These are phyloP conservation scores for Apodemia duryi DNA, from an alignment of 2,888 invertebrate genomes.

Conservation along the genomic window DNA sequence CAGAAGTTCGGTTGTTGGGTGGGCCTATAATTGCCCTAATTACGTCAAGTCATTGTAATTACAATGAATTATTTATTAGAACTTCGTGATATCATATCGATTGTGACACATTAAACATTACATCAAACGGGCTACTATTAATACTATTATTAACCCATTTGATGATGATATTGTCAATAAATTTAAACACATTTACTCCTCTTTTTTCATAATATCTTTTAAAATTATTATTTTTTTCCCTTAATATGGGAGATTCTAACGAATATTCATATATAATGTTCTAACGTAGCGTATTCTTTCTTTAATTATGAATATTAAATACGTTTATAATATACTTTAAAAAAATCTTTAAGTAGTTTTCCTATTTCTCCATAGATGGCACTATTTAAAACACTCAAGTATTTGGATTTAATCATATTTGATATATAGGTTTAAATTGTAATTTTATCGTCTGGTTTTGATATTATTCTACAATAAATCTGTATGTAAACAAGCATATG, in stretches of 20 bases:
- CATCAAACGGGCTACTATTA: not conserved
- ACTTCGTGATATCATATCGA: slow-evolving; percentile 23
- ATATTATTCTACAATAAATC: slow-evolving; percentile 47
- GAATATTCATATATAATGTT: no score
- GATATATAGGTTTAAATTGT: not conserved
- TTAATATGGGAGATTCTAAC: no score
- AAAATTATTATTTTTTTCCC: no score
- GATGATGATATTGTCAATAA: not conserved
- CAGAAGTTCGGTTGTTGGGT: slow-evolving; percentile 46
- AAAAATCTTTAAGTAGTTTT: slow-evolving; percentile 33
- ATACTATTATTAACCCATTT: not conserved
- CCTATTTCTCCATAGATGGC: slow-evolving; percentile 59
- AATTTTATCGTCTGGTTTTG: not conserved
- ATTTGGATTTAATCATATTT: no score
- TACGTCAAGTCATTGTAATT: slow-evolving; percentile 69
- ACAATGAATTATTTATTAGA: slow-evolving; percentile 69
- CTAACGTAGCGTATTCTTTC: no score
- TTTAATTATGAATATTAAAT: no score
- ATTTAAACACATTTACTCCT: not conserved
- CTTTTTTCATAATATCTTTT: no score
- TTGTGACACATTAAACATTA: not conserved
- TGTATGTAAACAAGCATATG: slow-evolving; percentile 56
- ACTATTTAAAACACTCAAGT: slow-evolving; percentile 26
- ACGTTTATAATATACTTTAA: no score
- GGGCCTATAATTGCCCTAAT: slow-evolving; percentile 74